Evolutionary conservation across 2,797 vertebrate species (phyloP).

Genomic region (Picus viridis): DNA sequence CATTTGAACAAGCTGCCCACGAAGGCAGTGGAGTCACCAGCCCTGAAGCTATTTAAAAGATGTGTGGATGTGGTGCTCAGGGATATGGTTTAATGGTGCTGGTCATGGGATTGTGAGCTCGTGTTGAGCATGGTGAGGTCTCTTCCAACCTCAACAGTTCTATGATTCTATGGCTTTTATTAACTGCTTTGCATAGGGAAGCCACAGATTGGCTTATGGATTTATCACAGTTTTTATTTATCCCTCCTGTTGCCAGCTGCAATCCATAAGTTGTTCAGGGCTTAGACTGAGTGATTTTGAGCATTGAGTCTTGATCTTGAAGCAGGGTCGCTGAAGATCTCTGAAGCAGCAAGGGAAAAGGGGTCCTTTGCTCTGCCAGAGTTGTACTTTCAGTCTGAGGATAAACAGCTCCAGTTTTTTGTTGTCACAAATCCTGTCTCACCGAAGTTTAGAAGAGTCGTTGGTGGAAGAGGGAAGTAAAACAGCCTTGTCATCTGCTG

Average conservation of each 20-base stretch:
- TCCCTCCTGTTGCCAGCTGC: background rate
- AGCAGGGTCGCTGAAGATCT: background rate
- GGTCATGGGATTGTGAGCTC: too few relatives aligned
- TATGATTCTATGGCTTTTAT: background rate
- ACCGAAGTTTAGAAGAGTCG: background rate
- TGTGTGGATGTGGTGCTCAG: too few relatives aligned
- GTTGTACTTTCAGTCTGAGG: background rate
- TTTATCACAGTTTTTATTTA: slow-evolving; percentile 1
- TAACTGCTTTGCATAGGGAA: background rate
- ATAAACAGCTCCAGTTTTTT: background rate
- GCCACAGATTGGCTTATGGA: background rate
- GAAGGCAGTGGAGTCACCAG: too few relatives aligned
- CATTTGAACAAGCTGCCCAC: too few relatives aligned
- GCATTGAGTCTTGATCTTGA: background rate
- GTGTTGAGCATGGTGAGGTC: too few relatives aligned
- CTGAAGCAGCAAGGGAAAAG: background rate
- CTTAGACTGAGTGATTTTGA: background rate
- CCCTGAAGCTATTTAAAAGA: too few relatives aligned
- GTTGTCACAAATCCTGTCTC: background rate
- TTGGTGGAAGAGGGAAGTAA: background rate
- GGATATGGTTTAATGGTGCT: too few relatives aligned
- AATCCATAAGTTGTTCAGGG: background rate
- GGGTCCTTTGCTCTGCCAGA: background rate
- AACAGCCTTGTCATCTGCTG: slow-evolving; percentile 5
- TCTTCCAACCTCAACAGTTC: too few relatives aligned